Conservation (phyloP, 2,113 vertebrate species). For the Pardalotus punctatus region DNA sequence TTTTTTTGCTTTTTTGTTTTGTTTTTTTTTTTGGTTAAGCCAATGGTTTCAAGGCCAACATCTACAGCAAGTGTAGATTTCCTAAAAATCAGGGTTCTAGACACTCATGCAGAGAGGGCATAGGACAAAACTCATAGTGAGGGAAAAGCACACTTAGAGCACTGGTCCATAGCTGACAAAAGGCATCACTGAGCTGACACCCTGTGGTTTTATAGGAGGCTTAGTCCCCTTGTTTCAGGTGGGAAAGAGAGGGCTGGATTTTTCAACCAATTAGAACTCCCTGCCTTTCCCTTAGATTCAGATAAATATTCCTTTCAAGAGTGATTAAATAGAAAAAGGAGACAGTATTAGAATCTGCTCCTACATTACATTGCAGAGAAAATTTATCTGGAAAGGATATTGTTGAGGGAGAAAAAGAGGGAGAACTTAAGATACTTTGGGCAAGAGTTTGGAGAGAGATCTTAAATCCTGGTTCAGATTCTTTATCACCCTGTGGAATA, state of each 20-base stretch:
- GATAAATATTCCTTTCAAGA: background rate
- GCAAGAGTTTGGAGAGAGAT: background rate
- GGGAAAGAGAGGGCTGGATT: background rate
- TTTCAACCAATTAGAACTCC: background rate
- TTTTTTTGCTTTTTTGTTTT: too few species aligned
- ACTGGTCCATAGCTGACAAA: background rate
- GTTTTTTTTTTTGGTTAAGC: background rate
- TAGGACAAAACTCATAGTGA: background rate
- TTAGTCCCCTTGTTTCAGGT: background rate
- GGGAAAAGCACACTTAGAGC: background rate
- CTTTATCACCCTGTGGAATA: background rate
- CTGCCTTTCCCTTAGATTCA: background rate
- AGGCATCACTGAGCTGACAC: background rate
- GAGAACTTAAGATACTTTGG: background rate
- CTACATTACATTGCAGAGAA: background rate
- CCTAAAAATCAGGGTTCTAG: background rate
- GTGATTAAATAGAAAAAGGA: background rate
- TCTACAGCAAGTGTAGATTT: background rate
- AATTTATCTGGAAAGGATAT: background rate
- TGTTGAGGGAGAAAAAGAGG: background rate
- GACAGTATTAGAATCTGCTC: background rate
- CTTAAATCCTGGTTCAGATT: background rate
- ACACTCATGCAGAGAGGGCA: rapidly evolving
- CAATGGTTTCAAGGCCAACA: background rate
- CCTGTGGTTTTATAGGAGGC: background rate